A percentile compares a stretch with the other conserved stretches of the same genome.
These are phyloP conservation scores for Leptinotarsa rubiginosa DNA, from an alignment of 2,888 invertebrate genomes.

Conservation along the genomic window DNA sequence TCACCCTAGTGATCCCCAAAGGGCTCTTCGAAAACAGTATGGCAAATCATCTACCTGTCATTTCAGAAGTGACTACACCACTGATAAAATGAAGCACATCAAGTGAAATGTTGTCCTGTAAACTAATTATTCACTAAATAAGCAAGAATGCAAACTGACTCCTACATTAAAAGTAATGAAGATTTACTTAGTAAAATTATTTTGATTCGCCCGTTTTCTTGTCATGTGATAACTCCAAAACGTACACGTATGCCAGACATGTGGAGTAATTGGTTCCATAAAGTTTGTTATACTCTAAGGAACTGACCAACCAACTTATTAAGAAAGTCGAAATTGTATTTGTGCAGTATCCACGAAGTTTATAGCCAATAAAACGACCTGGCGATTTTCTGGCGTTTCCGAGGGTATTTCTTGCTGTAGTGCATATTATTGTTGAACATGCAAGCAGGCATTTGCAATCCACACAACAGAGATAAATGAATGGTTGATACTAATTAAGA, in stretches of 20 bases:
- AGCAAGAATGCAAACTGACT: no score
- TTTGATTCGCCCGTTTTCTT: no score
- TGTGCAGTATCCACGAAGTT: background rate
- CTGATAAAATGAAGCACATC: no score
- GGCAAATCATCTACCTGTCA: no score
- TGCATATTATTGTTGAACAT: conserved; percentile 32
- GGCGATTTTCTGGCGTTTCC: conserved; percentile 19
- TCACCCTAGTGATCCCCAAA: no score
- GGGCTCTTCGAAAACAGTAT: no score
- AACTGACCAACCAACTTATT: background rate
- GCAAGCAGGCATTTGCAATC: conserved; percentile 31
- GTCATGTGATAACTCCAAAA: background rate
- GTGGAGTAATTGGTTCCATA: background rate
- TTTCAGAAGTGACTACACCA: no score
- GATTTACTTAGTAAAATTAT: no score
- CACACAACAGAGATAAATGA: conserved; percentile 27
- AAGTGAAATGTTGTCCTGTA: no score
- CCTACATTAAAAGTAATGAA: no score
- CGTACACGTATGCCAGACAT: background rate
- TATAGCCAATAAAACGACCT: background rate
- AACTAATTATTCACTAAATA: no score
- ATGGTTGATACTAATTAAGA: conserved; percentile 36
- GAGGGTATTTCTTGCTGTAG: conserved; percentile 26
- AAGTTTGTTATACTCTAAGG: background rate
- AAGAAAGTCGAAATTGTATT: conserved; percentile 23